Base-by-base conservation (phyloP, 2,888 invertebrate genomes). In the Cartodere bifasciata region DNA sequence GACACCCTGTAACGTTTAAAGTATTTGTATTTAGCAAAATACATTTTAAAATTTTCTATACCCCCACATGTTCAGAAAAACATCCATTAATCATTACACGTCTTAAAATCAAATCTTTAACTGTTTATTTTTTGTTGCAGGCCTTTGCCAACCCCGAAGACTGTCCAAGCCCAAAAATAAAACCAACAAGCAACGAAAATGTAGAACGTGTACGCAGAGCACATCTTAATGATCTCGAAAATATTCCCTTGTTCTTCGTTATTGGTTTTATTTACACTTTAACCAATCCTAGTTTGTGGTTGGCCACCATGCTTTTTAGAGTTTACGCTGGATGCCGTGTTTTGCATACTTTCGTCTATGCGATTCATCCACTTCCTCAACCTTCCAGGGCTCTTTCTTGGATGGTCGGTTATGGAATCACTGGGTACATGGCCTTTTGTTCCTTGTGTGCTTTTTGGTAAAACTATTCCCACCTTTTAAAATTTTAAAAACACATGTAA, bases 221-320 rank as follows among this genome's bases (percentile, higher is more conserved):
- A 9, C 78, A 79, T 50, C 59, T 67, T 42, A 78, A 79, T 47
- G 78, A 78, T 50, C 49, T 78, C 50, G 77, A 78, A 54, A 78
- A 77, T 49, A 75, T 79, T 26, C 64, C 72, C 0, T 62, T 69
- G 2, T 78, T 76, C 50, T 65, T 74, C 53, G 44, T 72, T 16
- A 49, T 71, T 17, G 72, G 65, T 1, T 62, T 68, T 3, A 45
- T 74, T 34, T 79, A 74, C 56, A 47, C 70, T 35, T 57, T 69
- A 7, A 75, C 72, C 0, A 60, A 59, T 1, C 78, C 78, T 1
- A 52, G 49, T 31, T 48, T 56, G 5, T 45, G 35, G 23, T 30
- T 61, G 4, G 74, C 75, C 3, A 55, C 60, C 17, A 56, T 26
- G 1, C 28, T 48, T 13, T 46, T 49, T 28, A 39, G 47, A 34